Conservation (phyloP, 1,140 invertebrate genomes). For the Antheraea mylitta region DNA sequence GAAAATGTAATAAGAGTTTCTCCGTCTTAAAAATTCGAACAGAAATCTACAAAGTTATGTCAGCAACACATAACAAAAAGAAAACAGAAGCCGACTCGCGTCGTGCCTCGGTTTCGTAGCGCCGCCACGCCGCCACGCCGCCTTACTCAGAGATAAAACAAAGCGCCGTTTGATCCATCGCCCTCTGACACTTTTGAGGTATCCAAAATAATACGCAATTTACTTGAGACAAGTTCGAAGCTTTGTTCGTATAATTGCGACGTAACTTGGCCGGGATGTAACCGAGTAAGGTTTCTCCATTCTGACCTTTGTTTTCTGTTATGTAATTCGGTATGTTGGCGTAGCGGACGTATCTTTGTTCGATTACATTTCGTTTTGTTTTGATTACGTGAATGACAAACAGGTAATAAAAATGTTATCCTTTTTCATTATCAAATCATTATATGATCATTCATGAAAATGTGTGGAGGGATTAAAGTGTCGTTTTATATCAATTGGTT, state of each 20-base stretch:
- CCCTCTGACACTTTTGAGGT: conserved; percentile 51
- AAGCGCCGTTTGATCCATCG: conserved; percentile 62
- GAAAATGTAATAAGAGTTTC: conserved; percentile 14
- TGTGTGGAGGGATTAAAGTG: too few species aligned
- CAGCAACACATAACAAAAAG: conserved; percentile 34
- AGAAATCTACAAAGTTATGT: conserved; percentile 28
- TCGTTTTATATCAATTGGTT: too few species aligned
- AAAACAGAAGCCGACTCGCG: conserved; percentile 38
- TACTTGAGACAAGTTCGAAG: conserved; percentile 48
- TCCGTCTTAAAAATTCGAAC: conserved; percentile 1
- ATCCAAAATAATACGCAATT: conserved; percentile 42
- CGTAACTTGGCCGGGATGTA: conserved; percentile 19
- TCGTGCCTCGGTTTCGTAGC: neutral
- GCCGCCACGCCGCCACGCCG: conserved; percentile 5
- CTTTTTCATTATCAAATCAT: neutral
- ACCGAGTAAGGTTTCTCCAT: conserved; percentile 23
- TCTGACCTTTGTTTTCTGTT: conserved; percentile 22
- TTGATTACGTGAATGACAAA: conserved; percentile 6
- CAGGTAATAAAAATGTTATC: too few species aligned
- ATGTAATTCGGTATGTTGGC: conserved; percentile 10
- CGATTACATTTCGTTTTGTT: neutral
- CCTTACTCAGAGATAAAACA: conserved; percentile 64
- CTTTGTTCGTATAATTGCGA: conserved; percentile 55
- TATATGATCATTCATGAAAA: neutral
- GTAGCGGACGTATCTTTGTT: neutral